These are phyloP conservation scores for Druon quercuslanigerum DNA, from an alignment of 1,140 invertebrate species.

Conservation along the genomic window DNA sequence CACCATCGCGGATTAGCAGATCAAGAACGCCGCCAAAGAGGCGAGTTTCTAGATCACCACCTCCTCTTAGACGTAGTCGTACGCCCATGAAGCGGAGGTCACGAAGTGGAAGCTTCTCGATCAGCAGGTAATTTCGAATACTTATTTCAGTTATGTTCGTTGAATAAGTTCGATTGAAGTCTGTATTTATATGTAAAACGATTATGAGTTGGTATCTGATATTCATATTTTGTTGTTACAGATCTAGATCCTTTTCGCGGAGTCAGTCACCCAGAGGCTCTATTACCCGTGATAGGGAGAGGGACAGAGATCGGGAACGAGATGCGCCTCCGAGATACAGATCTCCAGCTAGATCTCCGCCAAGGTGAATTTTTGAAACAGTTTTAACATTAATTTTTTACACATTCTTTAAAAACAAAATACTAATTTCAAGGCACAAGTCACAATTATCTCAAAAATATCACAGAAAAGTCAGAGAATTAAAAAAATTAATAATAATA, in stretches of 20 bases:
- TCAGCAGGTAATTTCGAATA: constrained; percentile 73
- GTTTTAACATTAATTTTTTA: neutral
- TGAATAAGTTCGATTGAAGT: no score
- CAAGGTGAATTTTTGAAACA: constrained; percentile 65
- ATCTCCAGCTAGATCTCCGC: constrained; percentile 75
- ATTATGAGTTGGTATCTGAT: neutral
- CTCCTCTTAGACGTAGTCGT: constrained; percentile 70
- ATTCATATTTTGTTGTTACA: constrained; percentile 46
- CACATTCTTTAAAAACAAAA: no score
- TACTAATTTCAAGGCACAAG: no score
- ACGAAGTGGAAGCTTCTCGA: constrained; percentile 73
- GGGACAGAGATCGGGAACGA: constrained; percentile 63
- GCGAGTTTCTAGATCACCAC: constrained; percentile 66
- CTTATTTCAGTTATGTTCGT: constrained; percentile 1
- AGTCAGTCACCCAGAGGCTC: constrained; percentile 71
- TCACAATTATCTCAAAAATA: no score
- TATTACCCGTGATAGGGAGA: constrained; percentile 65
- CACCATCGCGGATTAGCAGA: constrained; percentile 63
- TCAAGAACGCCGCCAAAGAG: constrained; percentile 69
- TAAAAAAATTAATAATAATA: no score
- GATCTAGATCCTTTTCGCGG: constrained; percentile 72
- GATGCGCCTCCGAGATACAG: constrained; percentile 71
- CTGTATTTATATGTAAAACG: no score
- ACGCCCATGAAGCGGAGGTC: constrained; percentile 69
- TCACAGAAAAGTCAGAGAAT: no score